Evolutionary conservation across 2,797 vertebrate species (phyloP), one percentile per base, ranked within the genome.

Genomic region (Coendou prehensilis): DNA sequence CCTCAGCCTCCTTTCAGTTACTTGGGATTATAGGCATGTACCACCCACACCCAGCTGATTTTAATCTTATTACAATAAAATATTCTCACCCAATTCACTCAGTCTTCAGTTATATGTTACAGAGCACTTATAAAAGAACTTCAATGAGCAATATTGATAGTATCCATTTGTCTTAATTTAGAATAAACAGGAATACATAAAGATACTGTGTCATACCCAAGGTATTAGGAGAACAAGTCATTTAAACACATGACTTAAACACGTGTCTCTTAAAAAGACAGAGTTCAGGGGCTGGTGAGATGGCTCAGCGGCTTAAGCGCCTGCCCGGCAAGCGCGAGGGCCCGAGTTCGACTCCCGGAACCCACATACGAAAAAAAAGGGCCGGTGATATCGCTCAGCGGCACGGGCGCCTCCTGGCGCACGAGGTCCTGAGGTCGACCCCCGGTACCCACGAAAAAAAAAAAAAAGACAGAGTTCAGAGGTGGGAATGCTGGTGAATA

Each of bases 51-150:
- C 41, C 41, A 50, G 26, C 26, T 88, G 23, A 37, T 67, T 91
- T 95, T 85, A 93, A 71, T 93, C 57, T 86, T 64, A 57, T 33
- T 71, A 87, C 91, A 92, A 88, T 22, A 91, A 94, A 96, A 59
- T 83, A 91, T 56, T 41, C 15, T 84, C 59, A 75, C 41, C 45
- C 26, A 80, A 61, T 37, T 61, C 15, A 78, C 10, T 54, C 56
- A 93, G 54, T 52, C 59, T 95, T 79, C 71, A 87, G 9, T 30
- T 79, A 59, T 5, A 79, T 69, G 73, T 56, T 61, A 67, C 11
- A 88, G 50, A 76, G 13, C 26, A 94, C n/a, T 69, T 64, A 85
- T 9, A 78, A 88, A 63, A 85, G 73, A 89, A 93, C 33, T 78
- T 41, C 30, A 81, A 26, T 81, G 78, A 85, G 86, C 7, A 67